These are phyloP conservation scores for Paraplagusia blochii DNA, from an alignment of 2,113 vertebrate species.

Conservation along the genomic window DNA sequence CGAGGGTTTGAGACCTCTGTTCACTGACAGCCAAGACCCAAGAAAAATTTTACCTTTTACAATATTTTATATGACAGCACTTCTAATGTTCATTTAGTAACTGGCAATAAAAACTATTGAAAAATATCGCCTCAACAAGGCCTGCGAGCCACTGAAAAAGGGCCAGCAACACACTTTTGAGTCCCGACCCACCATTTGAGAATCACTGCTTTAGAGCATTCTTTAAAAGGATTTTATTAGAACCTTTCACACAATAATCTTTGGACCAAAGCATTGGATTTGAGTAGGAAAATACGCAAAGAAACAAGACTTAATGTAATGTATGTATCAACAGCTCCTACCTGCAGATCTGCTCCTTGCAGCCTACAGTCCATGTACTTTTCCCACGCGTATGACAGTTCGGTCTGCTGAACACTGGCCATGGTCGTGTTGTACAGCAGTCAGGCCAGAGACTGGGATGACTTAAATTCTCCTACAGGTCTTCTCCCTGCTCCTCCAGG, in stretches of 20 bases:
- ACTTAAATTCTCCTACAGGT: conserved; percentile 6
- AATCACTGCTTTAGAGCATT: too few species aligned
- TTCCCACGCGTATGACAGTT: conserved; percentile 76
- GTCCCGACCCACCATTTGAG: too few species aligned
- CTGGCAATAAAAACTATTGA: too few species aligned
- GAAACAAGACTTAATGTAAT: neutral
- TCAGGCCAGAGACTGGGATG: conserved; percentile 22
- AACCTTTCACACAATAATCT: neutral
- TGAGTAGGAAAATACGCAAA: conserved; percentile 1
- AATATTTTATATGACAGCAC: too few species aligned
- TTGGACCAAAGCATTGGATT: neutral
- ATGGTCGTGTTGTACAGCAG: conserved; percentile 49
- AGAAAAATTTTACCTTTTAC: too few species aligned
- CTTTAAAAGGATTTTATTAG: too few species aligned
- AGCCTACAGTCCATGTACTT: conserved; percentile 77
- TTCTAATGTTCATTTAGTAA: too few species aligned
- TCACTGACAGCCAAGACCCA: too few species aligned
- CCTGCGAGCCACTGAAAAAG: too few species aligned
- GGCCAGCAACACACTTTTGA: too few species aligned
- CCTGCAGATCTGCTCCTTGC: conserved; percentile 78
- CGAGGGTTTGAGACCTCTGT: too few species aligned
- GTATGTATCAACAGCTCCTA: conserved; percentile 29
- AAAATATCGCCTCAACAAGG: too few species aligned
- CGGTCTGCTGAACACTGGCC: conserved; percentile 65
- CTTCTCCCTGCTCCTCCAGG: conserved; percentile 31